Percentiles rank a stretch among this genome's conserved stretches.
Evolutionary conservation across 2,797 vertebrate genomes (phyloP).

Genomic region (Acanthis flammea): DNA sequence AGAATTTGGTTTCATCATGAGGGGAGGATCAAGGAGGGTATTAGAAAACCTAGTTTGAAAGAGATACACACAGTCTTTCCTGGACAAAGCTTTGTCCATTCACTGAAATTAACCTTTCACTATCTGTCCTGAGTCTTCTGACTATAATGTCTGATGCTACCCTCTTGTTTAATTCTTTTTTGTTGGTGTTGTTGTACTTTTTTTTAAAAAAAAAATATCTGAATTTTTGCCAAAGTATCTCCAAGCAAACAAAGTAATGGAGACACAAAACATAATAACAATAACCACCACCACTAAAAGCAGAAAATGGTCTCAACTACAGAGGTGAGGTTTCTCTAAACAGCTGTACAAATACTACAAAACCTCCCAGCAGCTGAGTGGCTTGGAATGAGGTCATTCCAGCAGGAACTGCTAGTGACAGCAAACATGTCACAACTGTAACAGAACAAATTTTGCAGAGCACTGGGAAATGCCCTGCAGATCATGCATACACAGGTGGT

Average conservation of each 20-base stretch:
- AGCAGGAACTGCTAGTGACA: not conserved
- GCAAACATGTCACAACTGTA: not conserved
- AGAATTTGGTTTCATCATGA: not conserved
- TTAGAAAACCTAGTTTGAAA: not conserved
- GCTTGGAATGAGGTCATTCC: not conserved
- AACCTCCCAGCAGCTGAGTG: not conserved
- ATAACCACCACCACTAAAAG: not conserved
- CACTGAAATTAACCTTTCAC: not conserved
- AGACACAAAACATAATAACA: not conserved
- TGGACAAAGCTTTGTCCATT: not conserved
- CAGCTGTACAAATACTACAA: not conserved
- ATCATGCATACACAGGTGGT: not conserved
- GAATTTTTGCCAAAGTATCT: not conserved
- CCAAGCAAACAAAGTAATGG: not conserved
- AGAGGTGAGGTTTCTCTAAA: not conserved
- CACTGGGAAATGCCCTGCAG: not conserved
- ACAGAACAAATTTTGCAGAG: not conserved
- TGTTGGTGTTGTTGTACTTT: not conserved
- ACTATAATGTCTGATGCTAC: not conserved
- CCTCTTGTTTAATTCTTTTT: not conserved
- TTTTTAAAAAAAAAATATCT: not conserved
- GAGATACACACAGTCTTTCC: not conserved
- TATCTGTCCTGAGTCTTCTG: not conserved
- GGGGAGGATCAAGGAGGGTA: not conserved
- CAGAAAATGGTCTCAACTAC: not conserved